Percentiles rank a stretch among this genome's conserved stretches.
Evolutionary conservation across 2,888 invertebrate species (phyloP).

Genomic region (Sphaerophoria rueppellii): DNA sequence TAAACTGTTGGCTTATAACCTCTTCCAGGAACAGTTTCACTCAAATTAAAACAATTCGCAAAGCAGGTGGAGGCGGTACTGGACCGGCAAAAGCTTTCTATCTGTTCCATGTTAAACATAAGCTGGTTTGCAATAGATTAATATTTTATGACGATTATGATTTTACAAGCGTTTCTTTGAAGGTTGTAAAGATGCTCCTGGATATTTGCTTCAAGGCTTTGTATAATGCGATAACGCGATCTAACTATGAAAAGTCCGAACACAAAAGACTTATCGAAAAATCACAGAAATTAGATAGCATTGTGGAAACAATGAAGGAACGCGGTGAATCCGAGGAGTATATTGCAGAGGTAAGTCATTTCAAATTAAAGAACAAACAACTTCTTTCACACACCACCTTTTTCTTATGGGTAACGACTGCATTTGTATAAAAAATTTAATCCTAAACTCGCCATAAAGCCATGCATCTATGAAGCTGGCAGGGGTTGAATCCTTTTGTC

Average conservation of each 20-base stretch:
- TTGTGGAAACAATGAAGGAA: conserved; percentile 90
- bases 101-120: conserved; percentile 88
- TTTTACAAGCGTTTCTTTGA: conserved; percentile 74
- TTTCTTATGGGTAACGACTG: no score
- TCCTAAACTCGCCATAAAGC: no score
- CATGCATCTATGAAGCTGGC: no score
- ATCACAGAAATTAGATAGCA: conserved; percentile 91
- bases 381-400: no score
- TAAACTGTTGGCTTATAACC: conserved; percentile 92
- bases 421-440: no score
- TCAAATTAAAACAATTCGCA: conserved; percentile 87
- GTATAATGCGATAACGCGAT: conserved; percentile 87
- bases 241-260: conserved; percentile 85
- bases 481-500: no score
- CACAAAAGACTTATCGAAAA: conserved; percentile 93
- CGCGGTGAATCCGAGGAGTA: conserved; percentile 90
- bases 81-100: conserved; percentile 92
- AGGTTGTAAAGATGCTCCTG: conserved; percentile 87
- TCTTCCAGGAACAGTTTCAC: conserved; percentile 88
- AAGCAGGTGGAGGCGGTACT: conserved; percentile 86
- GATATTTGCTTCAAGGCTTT: conserved; percentile 88
- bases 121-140: conserved; percentile 81
- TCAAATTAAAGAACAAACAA: no score
- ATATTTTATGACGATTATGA: no score
- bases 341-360: conserved; percentile 87